Evolutionary conservation across 2,113 vertebrate species (phyloP).

Genomic region (Hylia prasina): DNA sequence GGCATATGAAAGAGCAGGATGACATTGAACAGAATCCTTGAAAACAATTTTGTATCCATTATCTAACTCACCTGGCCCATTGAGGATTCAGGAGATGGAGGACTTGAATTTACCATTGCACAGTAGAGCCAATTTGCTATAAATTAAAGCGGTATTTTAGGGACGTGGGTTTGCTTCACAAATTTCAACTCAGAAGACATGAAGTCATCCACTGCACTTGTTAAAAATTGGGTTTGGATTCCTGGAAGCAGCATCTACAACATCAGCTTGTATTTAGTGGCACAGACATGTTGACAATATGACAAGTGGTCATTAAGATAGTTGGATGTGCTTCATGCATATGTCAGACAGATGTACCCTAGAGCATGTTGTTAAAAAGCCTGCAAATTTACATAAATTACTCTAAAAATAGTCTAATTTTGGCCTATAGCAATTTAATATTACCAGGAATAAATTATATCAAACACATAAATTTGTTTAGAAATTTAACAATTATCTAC

Average conservation of each 20-base stretch:
- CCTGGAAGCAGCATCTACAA: not conserved
- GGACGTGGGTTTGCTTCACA: not conserved
- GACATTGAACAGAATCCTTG: not conserved
- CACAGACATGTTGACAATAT: not conserved
- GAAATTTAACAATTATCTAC: not conserved
- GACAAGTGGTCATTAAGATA: not conserved
- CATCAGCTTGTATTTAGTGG: not conserved
- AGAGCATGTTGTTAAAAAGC: not conserved
- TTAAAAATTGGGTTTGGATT: not conserved
- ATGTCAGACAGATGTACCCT: not conserved
- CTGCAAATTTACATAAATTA: accelerated
- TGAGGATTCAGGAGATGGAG: not conserved
- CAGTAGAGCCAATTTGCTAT: not conserved
- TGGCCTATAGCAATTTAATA: not conserved
- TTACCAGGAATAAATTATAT: not conserved
- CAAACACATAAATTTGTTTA: not conserved
- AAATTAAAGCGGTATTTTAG: not conserved
- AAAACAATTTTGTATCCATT: not conserved
- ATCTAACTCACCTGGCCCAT: not conserved
- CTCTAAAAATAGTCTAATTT: not conserved
- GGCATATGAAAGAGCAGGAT: not conserved
- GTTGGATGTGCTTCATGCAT: not conserved
- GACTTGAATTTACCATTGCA: not conserved
- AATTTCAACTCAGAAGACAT: not conserved
- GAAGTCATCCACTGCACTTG: not conserved